These are phyloP conservation scores for Eublepharis macularius DNA, from an alignment of 2,113 vertebrate genomes.

Conservation along the genomic window DNA sequence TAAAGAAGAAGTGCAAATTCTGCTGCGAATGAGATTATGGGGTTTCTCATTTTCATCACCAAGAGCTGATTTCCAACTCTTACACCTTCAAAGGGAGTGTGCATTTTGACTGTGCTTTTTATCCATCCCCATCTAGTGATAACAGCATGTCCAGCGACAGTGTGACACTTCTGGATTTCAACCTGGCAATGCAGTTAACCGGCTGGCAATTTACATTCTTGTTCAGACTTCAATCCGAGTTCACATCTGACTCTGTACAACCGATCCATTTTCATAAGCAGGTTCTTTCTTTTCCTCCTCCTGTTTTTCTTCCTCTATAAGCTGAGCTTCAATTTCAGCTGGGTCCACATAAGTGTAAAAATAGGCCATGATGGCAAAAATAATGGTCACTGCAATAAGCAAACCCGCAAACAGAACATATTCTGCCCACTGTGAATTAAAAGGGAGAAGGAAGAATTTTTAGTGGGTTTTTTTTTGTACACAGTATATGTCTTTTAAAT, in stretches of 20 bases:
- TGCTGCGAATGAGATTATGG: constrained; percentile 8
- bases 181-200: background rate
- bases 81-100: constrained; percentile 19
- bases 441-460: background rate
- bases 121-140: background rate
- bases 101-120: constrained; percentile 14
- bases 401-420: constrained; percentile 90
- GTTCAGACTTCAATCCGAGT: background rate
- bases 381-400: constrained; percentile 83
- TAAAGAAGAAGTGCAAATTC: constrained; percentile 58
- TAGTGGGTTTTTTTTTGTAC: background rate
- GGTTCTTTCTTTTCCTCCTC: constrained; percentile 32
- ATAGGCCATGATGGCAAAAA: constrained; percentile 91
- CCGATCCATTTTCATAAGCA: background rate
- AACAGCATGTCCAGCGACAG: background rate
- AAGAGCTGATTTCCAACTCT: constrained; percentile 23
- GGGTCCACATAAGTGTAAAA: constrained; percentile 93
- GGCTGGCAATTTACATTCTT: constrained; percentile 13
- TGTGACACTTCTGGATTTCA: constrained; percentile 11
- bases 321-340: constrained; percentile 83
- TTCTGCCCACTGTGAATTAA: constrained; percentile 86
- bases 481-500: rapidly evolving
- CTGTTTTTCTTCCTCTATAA: constrained; percentile 70
- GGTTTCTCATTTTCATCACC: constrained; percentile 38
- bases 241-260: constrained; percentile 75